A percentile compares a stretch with the other conserved stretches of the same genome.
Evolutionary conservation across 2,797 vertebrate genomes (phyloP).

Genomic region (Hoplostethus mediterraneus): DNA sequence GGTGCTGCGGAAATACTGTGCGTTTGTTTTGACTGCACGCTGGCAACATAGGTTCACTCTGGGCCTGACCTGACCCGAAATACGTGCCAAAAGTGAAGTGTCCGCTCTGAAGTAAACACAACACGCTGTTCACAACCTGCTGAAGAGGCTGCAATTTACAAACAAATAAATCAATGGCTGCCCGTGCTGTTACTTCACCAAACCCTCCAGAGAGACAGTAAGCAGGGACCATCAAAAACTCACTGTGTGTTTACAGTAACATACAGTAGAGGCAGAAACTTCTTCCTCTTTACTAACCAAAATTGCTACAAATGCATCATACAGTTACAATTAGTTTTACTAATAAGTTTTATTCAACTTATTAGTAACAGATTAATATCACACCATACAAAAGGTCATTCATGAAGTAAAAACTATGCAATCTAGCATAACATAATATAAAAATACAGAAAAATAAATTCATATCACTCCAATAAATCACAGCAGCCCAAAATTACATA

Average conservation of each 20-base stretch:
- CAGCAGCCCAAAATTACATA: slow-evolving; percentile 64
- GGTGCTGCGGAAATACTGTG: slow-evolving; percentile 33
- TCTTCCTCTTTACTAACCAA: slow-evolving; percentile 1
- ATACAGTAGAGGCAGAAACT: slow-evolving; percentile 6
- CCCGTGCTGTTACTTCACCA: slow-evolving; percentile 27
- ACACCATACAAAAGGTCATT: not conserved
- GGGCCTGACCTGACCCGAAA: slow-evolving; percentile 43
- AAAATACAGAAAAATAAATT: slow-evolving; percentile 68
- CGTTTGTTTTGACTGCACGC: slow-evolving; percentile 70
- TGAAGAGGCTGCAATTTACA: slow-evolving; percentile 41
- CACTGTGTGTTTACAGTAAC: not conserved
- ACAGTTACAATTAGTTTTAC: slow-evolving; percentile 7
- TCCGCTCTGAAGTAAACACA: slow-evolving; percentile 41
- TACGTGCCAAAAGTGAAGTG: slow-evolving; percentile 37
- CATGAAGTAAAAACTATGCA: slow-evolving; percentile 28
- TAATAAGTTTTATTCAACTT: too few relatives aligned
- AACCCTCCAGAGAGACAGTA: slow-evolving; percentile 21
- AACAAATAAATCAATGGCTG: slow-evolving; percentile 32
- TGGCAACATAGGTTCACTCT: slow-evolving; percentile 49
- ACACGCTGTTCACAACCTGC: slow-evolving; percentile 23
- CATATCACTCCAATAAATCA: slow-evolving; percentile 80
- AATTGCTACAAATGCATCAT: not conserved
- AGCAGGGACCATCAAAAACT: too few relatives aligned
- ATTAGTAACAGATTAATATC: not conserved
- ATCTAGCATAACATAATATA: slow-evolving; percentile 44